Percentiles rank a stretch among this genome's conserved stretches.
These are phyloP conservation scores for Pseudomyrmex flavicornis DNA, from an alignment of 1,140 invertebrate species.

Conservation along the genomic window DNA sequence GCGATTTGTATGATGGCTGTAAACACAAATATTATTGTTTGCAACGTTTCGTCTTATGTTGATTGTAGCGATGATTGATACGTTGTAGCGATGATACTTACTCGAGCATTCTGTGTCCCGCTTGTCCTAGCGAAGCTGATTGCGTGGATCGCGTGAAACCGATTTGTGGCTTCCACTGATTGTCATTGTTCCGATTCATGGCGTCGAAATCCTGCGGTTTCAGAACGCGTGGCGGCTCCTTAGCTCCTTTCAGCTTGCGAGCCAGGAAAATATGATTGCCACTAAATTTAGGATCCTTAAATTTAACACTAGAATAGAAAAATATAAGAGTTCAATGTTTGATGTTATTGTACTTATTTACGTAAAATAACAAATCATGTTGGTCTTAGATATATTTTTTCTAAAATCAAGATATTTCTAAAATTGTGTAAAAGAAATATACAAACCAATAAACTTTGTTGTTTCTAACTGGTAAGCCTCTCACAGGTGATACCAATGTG, in stretches of 20 bases:
- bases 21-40: conserved; percentile 53
- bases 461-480: conserved; percentile 86
- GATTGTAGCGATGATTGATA: neutral
- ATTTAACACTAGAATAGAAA: conserved; percentile 89
- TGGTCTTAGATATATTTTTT: neutral
- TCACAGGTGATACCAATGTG: conserved; percentile 89
- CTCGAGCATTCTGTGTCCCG: conserved; percentile 90
- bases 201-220: conserved; percentile 92
- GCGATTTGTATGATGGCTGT: conserved; percentile 75
- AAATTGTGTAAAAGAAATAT: conserved; percentile 15
- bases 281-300: conserved; percentile 92
- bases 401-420: neutral
- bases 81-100: conserved; percentile 61
- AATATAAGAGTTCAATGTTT: neutral
- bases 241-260: conserved; percentile 88
- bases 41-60: neutral
- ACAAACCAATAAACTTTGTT: conserved; percentile 85
- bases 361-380: no score
- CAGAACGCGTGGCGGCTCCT: conserved; percentile 90
- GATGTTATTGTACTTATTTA: neutral
- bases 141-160: conserved; percentile 89
- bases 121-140: conserved; percentile 87
- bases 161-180: conserved; percentile 90
- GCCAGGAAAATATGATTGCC: conserved; percentile 93
- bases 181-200: conserved; percentile 86